phyloP scores from a whole-genome alignment of 2,888 invertebrate species.

The Calameuta idolon region DNA sequence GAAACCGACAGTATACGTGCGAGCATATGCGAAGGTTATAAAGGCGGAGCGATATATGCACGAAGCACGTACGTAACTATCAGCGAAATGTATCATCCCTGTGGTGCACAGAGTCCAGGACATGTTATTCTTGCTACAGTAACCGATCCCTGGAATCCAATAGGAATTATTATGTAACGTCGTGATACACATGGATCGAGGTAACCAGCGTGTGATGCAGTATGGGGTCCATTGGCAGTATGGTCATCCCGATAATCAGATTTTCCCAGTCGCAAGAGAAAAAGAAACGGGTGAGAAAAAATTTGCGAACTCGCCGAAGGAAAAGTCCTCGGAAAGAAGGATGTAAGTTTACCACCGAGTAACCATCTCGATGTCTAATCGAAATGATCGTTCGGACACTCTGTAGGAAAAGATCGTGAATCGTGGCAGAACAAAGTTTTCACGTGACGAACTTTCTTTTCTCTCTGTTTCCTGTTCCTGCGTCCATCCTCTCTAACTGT shows the following conservation, averaged over 20 bases:
- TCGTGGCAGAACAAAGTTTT: not conserved
- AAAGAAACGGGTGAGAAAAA: not conserved
- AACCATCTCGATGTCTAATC: not conserved
- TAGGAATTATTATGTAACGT: slow-evolving; percentile 53
- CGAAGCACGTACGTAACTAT: slow-evolving; percentile 41
- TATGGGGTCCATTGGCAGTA: not conserved
- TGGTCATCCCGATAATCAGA: not conserved
- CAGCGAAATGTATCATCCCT: slow-evolving; percentile 49
- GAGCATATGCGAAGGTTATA: slow-evolving; percentile 39
- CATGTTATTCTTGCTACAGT: slow-evolving; percentile 39
- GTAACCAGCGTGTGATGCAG: slow-evolving; percentile 7
- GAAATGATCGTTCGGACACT: not conserved
- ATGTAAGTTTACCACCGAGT: not conserved
- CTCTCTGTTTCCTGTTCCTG: not conserved
- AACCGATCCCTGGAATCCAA: slow-evolving; percentile 46
- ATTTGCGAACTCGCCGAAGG: not conserved
- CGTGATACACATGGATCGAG: slow-evolving; percentile 44
- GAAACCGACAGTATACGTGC: slow-evolving; percentile 25
- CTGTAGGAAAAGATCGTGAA: not conserved
- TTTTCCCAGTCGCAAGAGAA: not conserved
- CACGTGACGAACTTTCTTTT: not conserved
- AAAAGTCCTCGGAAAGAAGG: not conserved
- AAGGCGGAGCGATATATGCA: slow-evolving; percentile 38
- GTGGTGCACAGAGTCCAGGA: slow-evolving; percentile 31
- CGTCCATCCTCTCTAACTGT: not conserved